A percentile compares a stretch with the other conserved stretches of the same genome.
Evolutionary conservation across 2,113 vertebrate genomes (phyloP).

Genomic region (Myotis brandtii): DNA sequence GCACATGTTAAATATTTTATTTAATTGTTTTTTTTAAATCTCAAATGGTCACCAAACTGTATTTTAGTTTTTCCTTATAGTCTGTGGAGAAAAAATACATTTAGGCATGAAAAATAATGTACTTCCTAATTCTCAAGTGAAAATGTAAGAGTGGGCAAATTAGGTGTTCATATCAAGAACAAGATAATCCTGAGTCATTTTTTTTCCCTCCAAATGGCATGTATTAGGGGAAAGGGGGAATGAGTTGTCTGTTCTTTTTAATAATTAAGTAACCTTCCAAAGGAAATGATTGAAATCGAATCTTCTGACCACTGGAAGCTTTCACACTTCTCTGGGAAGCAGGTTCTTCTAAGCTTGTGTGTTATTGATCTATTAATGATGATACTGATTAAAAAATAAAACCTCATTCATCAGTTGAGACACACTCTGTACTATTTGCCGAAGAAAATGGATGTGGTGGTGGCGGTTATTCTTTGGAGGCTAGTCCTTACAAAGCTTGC

Average conservation of each 20-base stretch:
- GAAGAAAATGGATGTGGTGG: background rate
- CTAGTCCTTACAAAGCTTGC: background rate
- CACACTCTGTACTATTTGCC: slow-evolving; percentile 13
- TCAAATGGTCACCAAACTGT: background rate
- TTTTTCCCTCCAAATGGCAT: slow-evolving; percentile 7
- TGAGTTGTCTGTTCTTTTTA: slow-evolving; percentile 60
- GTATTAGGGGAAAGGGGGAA: background rate
- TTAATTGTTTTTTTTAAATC: background rate
- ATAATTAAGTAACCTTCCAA: slow-evolving; percentile 69
- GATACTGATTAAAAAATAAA: slow-evolving; percentile 72
- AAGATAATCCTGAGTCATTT: background rate
- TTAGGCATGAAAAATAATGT: slow-evolving; percentile 30
- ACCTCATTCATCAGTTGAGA: slow-evolving; percentile 69
- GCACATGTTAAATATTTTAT: slow-evolving; percentile 23
- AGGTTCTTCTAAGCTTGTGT: slow-evolving; percentile 47
- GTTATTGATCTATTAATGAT: slow-evolving; percentile 77
- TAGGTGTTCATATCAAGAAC: background rate
- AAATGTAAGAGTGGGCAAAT: background rate
- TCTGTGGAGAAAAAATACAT: slow-evolving; percentile 6
- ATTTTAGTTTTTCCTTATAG: slow-evolving; percentile 18
- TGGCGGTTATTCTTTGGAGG: background rate
- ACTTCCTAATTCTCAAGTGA: slow-evolving; percentile 33
- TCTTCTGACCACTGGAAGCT: slow-evolving; percentile 53
- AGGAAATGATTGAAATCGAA: slow-evolving; percentile 63
- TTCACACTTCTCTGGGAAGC: slow-evolving; percentile 66